Conservation (phyloP, 2,113 vertebrate genomes). For the Dolichallabes microphthalmus region DNA sequence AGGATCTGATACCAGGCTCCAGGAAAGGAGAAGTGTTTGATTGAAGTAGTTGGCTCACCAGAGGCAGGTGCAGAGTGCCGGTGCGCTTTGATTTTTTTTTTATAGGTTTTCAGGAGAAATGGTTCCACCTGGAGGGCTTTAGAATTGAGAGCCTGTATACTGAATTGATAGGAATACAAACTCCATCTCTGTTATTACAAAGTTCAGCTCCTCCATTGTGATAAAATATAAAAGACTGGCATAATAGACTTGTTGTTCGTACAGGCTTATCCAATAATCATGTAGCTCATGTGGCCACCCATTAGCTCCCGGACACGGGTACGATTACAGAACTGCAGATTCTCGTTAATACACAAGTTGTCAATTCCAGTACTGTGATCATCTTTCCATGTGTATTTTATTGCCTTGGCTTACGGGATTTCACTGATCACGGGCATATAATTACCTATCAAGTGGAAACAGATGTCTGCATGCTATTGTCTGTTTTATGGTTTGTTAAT, state of each 20-base stretch:
- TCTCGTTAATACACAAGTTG: background rate
- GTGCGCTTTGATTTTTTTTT: background rate
- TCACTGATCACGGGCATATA: background rate
- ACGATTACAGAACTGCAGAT: conserved; percentile 1
- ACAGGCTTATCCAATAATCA: background rate
- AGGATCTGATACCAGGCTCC: conserved; percentile 32
- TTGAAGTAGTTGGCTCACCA: conserved; percentile 9
- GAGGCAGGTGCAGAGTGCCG: conserved; percentile 39
- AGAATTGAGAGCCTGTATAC: background rate
- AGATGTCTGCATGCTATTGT: background rate
- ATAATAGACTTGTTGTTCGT: background rate
- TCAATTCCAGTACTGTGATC: background rate
- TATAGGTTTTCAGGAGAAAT: conserved; percentile 20
- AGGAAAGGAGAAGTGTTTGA: conserved; percentile 6
- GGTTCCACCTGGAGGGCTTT: conserved; percentile 23
- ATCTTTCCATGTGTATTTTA: background rate
- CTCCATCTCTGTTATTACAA: conserved; percentile 58
- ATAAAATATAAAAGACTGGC: background rate
- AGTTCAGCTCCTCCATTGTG: conserved; percentile 30
- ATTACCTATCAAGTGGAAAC: conserved; percentile 1
- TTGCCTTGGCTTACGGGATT: background rate
- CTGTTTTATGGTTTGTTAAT: background rate
- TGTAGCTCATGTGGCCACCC: background rate
- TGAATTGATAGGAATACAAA: conserved; percentile 22
- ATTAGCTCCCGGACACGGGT: conserved; percentile 7